These are phyloP conservation scores for Orthosia cruda DNA, from an alignment of 2,888 invertebrate species.

Conservation along the genomic window DNA sequence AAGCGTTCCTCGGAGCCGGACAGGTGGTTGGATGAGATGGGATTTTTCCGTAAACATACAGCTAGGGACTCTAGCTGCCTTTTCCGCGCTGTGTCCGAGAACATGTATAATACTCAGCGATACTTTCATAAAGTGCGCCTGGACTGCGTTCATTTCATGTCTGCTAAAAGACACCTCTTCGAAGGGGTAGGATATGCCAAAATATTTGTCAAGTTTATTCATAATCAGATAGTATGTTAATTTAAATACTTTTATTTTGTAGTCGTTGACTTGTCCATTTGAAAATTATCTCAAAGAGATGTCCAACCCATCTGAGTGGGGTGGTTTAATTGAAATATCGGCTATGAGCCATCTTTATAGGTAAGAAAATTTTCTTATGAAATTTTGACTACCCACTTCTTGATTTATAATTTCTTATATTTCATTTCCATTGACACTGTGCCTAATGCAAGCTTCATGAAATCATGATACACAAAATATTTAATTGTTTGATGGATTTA, in stretches of 20 bases:
- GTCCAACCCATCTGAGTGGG: constrained; percentile 94
- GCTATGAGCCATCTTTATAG: constrained; percentile 94
- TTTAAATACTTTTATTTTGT: constrained; percentile 82
- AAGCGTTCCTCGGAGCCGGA: constrained; percentile 92
- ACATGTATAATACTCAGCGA: constrained; percentile 94
- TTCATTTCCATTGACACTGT: constrained; percentile 34
- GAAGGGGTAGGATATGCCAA: constrained; percentile 90
- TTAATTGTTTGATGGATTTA: background rate
- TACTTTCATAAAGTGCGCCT: constrained; percentile 95
- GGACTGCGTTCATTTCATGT: constrained; percentile 95
- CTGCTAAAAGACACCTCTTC: constrained; percentile 92
- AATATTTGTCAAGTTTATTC: constrained; percentile 63
- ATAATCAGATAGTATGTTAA: constrained; percentile 59
- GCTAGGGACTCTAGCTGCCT: constrained; percentile 97
- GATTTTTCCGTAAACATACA: constrained; percentile 96
- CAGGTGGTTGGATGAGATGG: constrained; percentile 95
- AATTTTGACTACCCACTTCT: constrained; percentile 60
- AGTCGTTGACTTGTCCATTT: constrained; percentile 93
- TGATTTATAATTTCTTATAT: constrained; percentile 49
- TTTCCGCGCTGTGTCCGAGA: constrained; percentile 97
- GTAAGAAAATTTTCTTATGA: constrained; percentile 85
- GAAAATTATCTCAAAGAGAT: constrained; percentile 94
- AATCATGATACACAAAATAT: background rate
- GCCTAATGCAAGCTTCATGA: constrained; percentile 59
- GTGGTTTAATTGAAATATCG: constrained; percentile 93